Base-by-base conservation (phyloP, 1,140 invertebrate species). In the Orchestia grillus region DNA sequence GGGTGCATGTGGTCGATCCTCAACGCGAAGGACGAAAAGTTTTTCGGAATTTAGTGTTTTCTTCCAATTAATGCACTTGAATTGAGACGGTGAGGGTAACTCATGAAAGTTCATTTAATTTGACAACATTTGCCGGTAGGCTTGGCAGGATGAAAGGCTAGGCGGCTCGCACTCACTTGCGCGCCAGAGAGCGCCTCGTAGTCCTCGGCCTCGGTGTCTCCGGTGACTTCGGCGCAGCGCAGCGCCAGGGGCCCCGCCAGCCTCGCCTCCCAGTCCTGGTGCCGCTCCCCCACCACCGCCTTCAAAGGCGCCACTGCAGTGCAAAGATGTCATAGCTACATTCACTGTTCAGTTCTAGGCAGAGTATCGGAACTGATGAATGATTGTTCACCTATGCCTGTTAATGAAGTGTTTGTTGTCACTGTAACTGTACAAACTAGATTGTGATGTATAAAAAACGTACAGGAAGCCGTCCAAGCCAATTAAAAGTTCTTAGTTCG, bases 231-330 rank as follows among this genome's bases (percentile, higher is more conserved):
- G 88, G 98, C 97, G 96, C 98, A 98, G 23, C 97, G 97, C 8
- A 98, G 92, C 0, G 98, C 98, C 77, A 98, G 97, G 44, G 97
- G 97, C 43, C 43, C 92, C 19, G 97, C 97, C 97, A 99, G 98
- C 97, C 98, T 98, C 44, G 97, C 97, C 96, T 98, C 97, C 98
- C 98, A 99, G 97, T 98, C 98, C 11, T 97, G 97, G 96, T 98
- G 98, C 96, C 98, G 97, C 97, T 99, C 98, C 87, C 98, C 97
- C 97, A 98, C 98, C 41, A 99, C 97, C 0, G 98, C 98, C 97
- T 99, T 99, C 90, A 98, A 98, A 41, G 98, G 98, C 0, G 98
- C 98, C 98, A 99, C 96, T 97, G 90, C 8, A 77, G 28, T 15
- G 1, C 47, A 53, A 53, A 19, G n/a, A n/a, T n/a, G n/a, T n/a